phyloP scores from a whole-genome alignment of 37 sponge, comb jelly and placozoan species.

The Haliclona indistincta region DNA sequence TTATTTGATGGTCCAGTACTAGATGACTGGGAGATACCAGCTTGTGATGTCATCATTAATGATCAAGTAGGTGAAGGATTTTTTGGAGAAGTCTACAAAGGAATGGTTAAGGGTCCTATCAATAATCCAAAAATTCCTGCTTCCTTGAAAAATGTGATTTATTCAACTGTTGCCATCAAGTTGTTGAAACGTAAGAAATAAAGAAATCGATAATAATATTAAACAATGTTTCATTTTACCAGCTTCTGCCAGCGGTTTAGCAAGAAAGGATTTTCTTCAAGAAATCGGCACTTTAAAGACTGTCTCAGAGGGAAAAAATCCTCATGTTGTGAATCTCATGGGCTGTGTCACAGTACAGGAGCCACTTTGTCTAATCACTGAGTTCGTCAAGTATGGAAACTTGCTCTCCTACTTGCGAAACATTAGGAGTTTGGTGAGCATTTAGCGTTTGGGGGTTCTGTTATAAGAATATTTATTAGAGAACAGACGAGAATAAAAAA shows the following conservation, averaged over 20 bases:
- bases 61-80: constrained; percentile 47
- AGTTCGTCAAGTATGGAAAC: constrained; percentile 52
- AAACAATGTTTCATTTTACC: not conserved
- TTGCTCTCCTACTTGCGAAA: constrained; percentile 54
- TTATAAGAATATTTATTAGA: too few species aligned
- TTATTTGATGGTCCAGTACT: not conserved
- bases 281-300: constrained; percentile 52
- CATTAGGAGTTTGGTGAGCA: constrained; percentile 34
- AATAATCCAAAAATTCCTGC: constrained; percentile 43
- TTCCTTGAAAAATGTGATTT: constrained; percentile 46
- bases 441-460: not conserved
- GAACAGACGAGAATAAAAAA: too few species aligned
- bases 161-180: constrained; percentile 46
- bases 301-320: constrained; percentile 22
- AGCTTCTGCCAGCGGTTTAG: constrained; percentile 27
- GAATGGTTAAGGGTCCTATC: constrained; percentile 39
- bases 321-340: constrained; percentile 68
- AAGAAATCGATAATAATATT: not conserved
- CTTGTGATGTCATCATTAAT: constrained; percentile 29
- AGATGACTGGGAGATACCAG: constrained; percentile 65
- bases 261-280: constrained; percentile 26
- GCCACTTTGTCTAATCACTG: constrained; percentile 46
- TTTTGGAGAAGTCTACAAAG: constrained; percentile 60
- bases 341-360: constrained; percentile 67
- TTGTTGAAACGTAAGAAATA: constrained; percentile 45